A percentile compares a stretch with the other conserved stretches of the same genome.
These are phyloP conservation scores for Hippopotamyrus pictus DNA, from an alignment of 2,797 vertebrate genomes.

Conservation along the genomic window DNA sequence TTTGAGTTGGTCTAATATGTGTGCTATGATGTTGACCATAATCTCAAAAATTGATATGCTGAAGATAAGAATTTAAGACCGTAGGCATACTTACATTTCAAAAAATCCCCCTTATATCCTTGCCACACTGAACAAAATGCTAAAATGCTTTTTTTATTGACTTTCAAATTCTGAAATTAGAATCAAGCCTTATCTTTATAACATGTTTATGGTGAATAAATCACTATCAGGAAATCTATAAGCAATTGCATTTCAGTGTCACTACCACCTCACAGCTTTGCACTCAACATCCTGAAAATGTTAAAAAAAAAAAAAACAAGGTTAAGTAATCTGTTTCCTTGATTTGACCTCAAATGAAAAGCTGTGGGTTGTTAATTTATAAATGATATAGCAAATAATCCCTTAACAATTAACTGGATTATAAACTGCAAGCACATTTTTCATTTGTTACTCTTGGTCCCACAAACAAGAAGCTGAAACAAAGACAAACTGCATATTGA, in stretches of 20 bases:
- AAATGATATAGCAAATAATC: neutral
- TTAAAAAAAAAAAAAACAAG: neutral
- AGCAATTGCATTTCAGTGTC: neutral
- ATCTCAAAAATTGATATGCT: neutral
- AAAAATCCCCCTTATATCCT: neutral
- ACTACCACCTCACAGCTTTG: neutral
- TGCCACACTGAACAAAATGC: neutral
- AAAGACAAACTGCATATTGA: neutral
- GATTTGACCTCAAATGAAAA: neutral
- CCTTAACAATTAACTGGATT: neutral
- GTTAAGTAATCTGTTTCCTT: neutral
- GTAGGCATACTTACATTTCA: neutral
- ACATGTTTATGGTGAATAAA: neutral
- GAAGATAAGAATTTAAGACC: neutral
- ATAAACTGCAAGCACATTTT: neutral
- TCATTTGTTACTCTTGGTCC: neutral
- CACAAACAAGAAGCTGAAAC: neutral
- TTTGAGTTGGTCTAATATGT: neutral
- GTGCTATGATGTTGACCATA: neutral
- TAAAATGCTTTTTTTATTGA: neutral
- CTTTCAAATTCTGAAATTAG: neutral
- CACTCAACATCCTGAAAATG: neutral
- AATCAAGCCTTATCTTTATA: neutral
- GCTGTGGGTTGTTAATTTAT: neutral
- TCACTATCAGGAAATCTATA: neutral